These are phyloP conservation scores for Anolis apletophallus DNA, from an alignment of 2,797 vertebrate species.

Conservation along the genomic window DNA sequence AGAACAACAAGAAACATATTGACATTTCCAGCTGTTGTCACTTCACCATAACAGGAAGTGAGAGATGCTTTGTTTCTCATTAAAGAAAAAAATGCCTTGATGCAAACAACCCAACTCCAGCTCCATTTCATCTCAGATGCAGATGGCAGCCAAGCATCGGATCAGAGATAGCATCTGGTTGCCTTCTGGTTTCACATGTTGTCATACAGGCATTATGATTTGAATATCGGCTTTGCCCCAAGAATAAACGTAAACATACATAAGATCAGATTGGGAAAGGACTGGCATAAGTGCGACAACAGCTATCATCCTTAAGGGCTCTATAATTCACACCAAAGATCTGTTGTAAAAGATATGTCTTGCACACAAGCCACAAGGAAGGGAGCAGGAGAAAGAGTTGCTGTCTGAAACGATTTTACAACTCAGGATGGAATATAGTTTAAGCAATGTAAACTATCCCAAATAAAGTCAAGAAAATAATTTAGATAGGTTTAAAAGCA, in stretches of 20 bases:
- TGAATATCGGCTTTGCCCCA: background rate
- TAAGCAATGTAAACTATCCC: no score
- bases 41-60: slow-evolving; percentile 2
- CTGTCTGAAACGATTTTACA: background rate
- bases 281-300: background rate
- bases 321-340: background rate
- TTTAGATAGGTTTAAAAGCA: no score
- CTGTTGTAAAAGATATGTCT: background rate
- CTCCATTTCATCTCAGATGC: background rate
- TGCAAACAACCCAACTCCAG: background rate
- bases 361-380: no score
- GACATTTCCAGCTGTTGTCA: background rate
- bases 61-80: background rate
- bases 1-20: background rate
- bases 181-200: slow-evolving; percentile 4
- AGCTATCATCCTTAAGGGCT: background rate
- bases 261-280: background rate
- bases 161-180: background rate
- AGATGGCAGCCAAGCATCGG: slow-evolving; percentile 6
- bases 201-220: background rate
- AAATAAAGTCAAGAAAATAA: no score
- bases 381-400: background rate
- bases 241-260: slow-evolving; percentile 2
- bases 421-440: background rate
- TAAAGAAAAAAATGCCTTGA: slow-evolving; percentile 16